Base-by-base conservation (phyloP, 2,888 invertebrate genomes). In the Watsonalla binaria region DNA sequence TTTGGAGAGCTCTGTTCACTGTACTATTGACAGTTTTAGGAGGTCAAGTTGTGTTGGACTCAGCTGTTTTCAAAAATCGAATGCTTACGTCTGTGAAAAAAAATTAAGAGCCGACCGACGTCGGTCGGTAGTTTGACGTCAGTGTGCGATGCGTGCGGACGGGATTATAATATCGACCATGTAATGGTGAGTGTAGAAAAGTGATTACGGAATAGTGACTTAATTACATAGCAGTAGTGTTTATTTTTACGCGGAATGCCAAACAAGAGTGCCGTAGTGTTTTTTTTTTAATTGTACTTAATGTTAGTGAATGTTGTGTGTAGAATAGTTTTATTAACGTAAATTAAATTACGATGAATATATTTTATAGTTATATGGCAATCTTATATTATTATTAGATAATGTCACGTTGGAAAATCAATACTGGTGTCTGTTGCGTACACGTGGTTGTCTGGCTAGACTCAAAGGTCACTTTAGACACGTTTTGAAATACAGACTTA, bases 1-100 rank as follows among this genome's bases (percentile, higher is more conserved):
- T 54, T 54, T 46, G 34, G n/a, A 54, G 68, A 68, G 14, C 63
- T 55, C 50, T 45, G 45, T 37, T 47, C 9, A 45, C 45, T 11
- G 56, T 58, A 48, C 50, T 47, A 54, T 56, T 52, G 57, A 45
- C 57, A 39, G 52, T 35, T 55, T 47, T 48, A 37, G 61, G 62
- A 63, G 84, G 58, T 76, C 82, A 60, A 51, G 53, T 57, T 58
- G 62, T 53, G 62, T 58, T 83, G 79, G 84, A 61, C 71, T 74
- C 84, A 84, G 83, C 84, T 86, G 86, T 82, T 88, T 86, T 83
- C 68, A 82, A 66, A 88, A 88, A 88, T 87, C 86, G 85, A 86
- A 85, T 76, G 74, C 70, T 65, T 61, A 63, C 65, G 57, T 60
- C 55, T 62, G 48, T 61, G 64, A 71, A 77, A 74, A 63, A 72